Base-by-base conservation (phyloP, 2,888 invertebrate genomes). In the Metellina segmentata region DNA sequence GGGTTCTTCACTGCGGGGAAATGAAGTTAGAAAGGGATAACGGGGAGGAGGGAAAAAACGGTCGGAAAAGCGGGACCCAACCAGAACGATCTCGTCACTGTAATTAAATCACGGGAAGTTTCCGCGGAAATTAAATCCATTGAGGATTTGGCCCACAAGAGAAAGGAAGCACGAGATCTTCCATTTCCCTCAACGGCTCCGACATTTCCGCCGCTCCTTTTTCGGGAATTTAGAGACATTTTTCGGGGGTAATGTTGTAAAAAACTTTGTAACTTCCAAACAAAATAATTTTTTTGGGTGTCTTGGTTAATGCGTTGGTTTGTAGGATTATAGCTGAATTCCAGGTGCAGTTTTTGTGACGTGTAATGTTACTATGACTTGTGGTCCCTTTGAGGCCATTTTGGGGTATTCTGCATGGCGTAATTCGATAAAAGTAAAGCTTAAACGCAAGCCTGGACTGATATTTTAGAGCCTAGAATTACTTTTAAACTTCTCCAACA, bases 41-140 rank as follows among this genome's bases (percentile, higher is more conserved):
- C 49, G 51, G 16, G 49, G 49, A 48, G n/a, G n/a, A 48, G 7
- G 61, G 16, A 13, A 19, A 79, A 52, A 79, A 34, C 11, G 11
- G 74, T 7, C 1, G 52, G 77, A 16, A 49, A 78, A 49, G 51
- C 7, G 51, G 78, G 49, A 19, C 85, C 77, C 7, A 20, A 72
- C 85, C 85, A 61, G 85, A 86, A 78, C 74, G 85, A 86, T 86
- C 77, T 70, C 77, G 78, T 86, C 85, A 34, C 69, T 51, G 78
- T 86, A 86, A 86, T 86, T 86, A 86, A 86, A 86, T 86, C 85
- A 86, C 85, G 78, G 77, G 70, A 61, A 86, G 74, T 85, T 86
- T 86, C 85, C 85, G 49, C 69, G 85, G 85, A 86, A 86, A 86
- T 86, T 86, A 86, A 86, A 86, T 70, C 85, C 75, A 85, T 85